These are phyloP conservation scores for Beroe forskalii DNA, from an alignment of 37 sponge, comb jelly and placozoan genomes.

Conservation along the genomic window DNA sequence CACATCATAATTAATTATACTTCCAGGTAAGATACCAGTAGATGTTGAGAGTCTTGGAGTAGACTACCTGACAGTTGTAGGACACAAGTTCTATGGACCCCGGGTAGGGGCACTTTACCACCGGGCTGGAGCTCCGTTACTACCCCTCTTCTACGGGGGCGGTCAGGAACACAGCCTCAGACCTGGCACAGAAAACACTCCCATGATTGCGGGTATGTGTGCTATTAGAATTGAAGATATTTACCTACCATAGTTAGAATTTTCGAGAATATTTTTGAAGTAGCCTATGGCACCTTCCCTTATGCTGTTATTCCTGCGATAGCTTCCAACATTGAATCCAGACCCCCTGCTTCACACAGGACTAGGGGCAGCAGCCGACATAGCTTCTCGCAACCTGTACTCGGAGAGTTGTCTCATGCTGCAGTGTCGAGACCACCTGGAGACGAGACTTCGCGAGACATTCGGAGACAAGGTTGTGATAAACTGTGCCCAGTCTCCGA, in stretches of 20 bases:
- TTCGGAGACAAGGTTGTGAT: conserved; percentile 46
- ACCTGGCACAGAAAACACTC: conserved; percentile 93
- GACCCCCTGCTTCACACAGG: no score
- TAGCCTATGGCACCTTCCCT: background rate
- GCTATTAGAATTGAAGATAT: no score
- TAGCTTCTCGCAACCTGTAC: conserved; percentile 69
- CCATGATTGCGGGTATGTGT: conserved; percentile 89
- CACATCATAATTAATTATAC: no score
- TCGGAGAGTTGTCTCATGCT: conserved; percentile 68
- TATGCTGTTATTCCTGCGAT: background rate
- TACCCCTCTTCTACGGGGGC: conserved; percentile 79
- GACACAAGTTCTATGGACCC: conserved; percentile 97
- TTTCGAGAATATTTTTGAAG: background rate
- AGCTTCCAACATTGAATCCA: background rate
- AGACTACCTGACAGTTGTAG: conserved; percentile 83
- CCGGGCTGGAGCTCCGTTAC: conserved; percentile 72
- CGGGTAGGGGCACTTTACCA: conserved; percentile 82
- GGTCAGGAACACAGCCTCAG: conserved; percentile 84
- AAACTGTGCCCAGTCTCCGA: conserved; percentile 35
- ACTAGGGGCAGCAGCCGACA: conserved; percentile 68
- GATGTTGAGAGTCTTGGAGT: conserved; percentile 74
- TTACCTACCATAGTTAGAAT: no score
- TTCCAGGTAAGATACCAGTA: conserved; percentile 86
- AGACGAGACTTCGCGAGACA: conserved; percentile 66
- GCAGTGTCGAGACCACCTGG: conserved; percentile 72